Conservation (phyloP, 2,797 vertebrate genomes). For the Falco rusticolus region DNA sequence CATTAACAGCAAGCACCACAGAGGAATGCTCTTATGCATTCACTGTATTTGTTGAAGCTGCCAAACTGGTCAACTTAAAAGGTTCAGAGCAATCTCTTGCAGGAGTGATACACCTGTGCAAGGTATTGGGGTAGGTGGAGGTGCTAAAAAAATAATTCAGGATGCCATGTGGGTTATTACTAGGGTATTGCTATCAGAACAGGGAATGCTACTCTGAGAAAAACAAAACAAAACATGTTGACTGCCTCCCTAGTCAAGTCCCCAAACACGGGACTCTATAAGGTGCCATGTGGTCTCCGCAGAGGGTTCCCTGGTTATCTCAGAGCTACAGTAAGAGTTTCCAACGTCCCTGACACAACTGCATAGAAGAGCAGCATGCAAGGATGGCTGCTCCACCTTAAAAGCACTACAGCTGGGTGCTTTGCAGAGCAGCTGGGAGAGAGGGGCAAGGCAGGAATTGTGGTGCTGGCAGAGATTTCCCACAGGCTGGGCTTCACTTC, state of each 20-base stretch:
- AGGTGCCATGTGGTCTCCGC: fast-evolving
- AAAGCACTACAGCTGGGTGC: not conserved
- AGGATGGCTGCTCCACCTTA: not conserved
- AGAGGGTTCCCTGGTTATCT: not conserved
- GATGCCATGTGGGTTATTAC: fast-evolving
- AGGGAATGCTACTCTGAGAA: not conserved
- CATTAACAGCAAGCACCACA: not conserved
- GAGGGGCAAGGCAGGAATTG: not conserved
- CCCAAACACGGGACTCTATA: fast-evolving
- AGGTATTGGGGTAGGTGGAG: no score
- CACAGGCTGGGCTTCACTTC: not conserved
- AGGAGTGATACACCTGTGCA: not conserved
- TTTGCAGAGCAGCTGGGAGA: not conserved
- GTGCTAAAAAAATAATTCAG: not conserved
- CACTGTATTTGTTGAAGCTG: not conserved
- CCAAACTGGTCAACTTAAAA: not conserved
- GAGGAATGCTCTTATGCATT: fast-evolving
- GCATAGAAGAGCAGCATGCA: not conserved
- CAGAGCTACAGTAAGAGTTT: not conserved
- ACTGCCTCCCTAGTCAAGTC: not conserved
- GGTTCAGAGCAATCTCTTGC: not conserved
- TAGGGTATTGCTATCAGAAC: not conserved
- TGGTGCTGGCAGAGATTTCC: not conserved
- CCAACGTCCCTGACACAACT: not conserved
- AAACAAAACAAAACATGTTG: not conserved